Evolutionary conservation across 2,113 vertebrate genomes (phyloP).

Genomic region (Conger conger): DNA sequence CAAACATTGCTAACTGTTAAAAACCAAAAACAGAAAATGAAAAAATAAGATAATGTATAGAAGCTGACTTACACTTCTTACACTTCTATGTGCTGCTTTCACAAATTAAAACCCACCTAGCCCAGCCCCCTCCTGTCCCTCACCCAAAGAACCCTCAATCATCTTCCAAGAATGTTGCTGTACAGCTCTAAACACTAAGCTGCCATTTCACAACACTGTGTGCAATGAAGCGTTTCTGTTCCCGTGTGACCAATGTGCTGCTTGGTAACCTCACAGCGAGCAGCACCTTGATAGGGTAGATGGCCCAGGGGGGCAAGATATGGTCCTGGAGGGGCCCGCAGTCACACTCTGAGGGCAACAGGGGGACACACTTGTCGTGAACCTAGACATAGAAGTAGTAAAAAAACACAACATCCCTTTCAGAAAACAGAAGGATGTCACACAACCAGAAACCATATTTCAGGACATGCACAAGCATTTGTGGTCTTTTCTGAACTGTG

Average conservation of each 20-base stretch:
- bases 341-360: slow-evolving; percentile 69
- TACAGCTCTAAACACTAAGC: no score
- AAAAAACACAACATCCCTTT: no score
- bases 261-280: not conserved
- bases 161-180: no score
- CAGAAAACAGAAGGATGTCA: not conserved
- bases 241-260: not conserved
- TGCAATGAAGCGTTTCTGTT: not conserved
- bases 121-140: no score
- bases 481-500: no score
- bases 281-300: slow-evolving; percentile 80
- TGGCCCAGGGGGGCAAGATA: slow-evolving; percentile 84
- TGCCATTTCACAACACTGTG: not conserved
- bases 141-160: no score
- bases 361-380: slow-evolving; percentile 77
- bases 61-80: no score
- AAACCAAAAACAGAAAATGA: not conserved
- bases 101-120: no score
- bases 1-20: not conserved
- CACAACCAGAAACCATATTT: not conserved
- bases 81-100: no score
- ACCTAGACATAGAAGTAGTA: slow-evolving; percentile 68
- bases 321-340: slow-evolving; percentile 84
- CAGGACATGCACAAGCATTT: not conserved
- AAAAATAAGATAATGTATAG: no score